Evolutionary conservation across 2,113 vertebrate genomes (phyloP), one percentile per base, ranked within the genome.

Genomic region (Misgurnus mizolepis): DNA sequence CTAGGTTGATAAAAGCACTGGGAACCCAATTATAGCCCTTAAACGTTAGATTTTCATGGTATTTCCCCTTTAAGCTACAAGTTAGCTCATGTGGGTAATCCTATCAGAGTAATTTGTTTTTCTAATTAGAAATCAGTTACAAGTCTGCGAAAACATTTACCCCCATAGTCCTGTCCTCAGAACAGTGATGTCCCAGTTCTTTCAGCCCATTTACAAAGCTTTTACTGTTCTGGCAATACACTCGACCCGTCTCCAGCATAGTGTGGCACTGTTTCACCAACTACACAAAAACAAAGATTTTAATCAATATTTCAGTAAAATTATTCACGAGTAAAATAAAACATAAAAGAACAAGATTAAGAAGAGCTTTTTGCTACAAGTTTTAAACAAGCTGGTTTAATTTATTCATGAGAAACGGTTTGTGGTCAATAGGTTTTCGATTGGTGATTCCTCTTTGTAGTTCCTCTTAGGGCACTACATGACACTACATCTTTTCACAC

Each of bases 261-360:
- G 91, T 87, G 61, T 94, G 90, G 10, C 94, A 95, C 73, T 96
- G 93, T 73, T 97, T 96, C 85, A 97, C 93, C 22, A 97, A 91
- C 96, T 97, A 80, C 15, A 83, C 6, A 39, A 15, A 83, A 40
- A 68, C 40, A 45, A 3, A 18, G 40, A 17, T 22, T 64, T 53
- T 17, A 65, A 1, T 61, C 15, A 82, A 14, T 64, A 15, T 15
- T 71, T 1, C 45, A 9, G 7, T 12, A 40, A 56, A 7, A 6
- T 55, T 71, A 5, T 58, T 15, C 12, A 7, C 6, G 17, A 14
- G 12, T 0, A 55, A 55, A n/a, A 58, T 17, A 58, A 55, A 5
- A 58, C 5, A 58, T 17, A 7, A 4, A 58, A 18, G 5, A 41
- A 15, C 8, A 12, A 43, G 70, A 7, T 12, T 9, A 47, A 14